Evolutionary conservation across 2,113 vertebrate genomes (phyloP), one percentile per base, ranked within the genome.

Genomic region (Actenoides hombroni): DNA sequence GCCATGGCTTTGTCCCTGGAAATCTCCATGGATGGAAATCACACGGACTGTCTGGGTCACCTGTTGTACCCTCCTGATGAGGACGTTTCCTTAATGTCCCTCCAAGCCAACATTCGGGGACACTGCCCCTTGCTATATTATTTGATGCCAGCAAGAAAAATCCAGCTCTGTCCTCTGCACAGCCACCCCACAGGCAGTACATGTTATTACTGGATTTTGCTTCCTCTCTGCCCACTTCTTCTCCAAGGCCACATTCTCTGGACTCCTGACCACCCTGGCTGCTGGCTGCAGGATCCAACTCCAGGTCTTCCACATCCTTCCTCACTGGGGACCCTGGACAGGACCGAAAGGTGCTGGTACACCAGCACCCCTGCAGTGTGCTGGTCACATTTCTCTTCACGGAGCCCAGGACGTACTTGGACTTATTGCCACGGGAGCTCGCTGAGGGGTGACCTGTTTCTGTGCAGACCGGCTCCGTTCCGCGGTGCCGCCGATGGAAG

Each of bases 241-340:
- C 63, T 35, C 26, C 13, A 42, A 78, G 65, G 44, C 20, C 42
- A 10, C 2, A 5, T 46, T n/a, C 20, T 25, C 53, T 21, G 82
- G 12, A 11, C 18, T 53, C 65, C 44, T n/a, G 59, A n/a, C 13
- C 37, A 25, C 16, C 44, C 60, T 21, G 28, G 51, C 16, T 1
- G 1, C 35, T 1, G 1, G 19, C 25, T 35, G 17, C 33, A 65
- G 59, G 51, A 37, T 26, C 11, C 21, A 42, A 37, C 0, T 21
- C 37, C 15, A 5, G 31, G 8, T 24, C 18, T 70, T 20, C 48
- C 25, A 10, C 37, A 31, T 29, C 24, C 23, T 39, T 39, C 44
- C 29, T 60, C 24, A 6, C n/a, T 2, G 13, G 4, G 17, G 25
- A 35, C 39, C 20, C 60, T 68, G 46, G 12, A 16, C 28, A 42